Percentiles rank a stretch among this genome's conserved stretches.
These are phyloP conservation scores for Gambelia wislizenii DNA, from an alignment of 2,797 vertebrate species.

Conservation along the genomic window DNA sequence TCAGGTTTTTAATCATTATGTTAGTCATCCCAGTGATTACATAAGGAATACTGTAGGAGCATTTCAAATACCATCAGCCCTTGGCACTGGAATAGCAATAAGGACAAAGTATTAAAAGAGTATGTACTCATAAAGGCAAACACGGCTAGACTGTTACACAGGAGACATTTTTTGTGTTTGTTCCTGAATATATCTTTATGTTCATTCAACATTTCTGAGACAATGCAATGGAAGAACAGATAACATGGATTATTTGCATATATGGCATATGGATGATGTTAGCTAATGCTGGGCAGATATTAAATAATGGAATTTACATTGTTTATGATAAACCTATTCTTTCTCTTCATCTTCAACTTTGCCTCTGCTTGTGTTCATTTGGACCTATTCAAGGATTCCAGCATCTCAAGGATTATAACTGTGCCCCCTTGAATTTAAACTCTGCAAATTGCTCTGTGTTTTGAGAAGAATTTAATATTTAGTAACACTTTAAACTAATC, in stretches of 20 bases:
- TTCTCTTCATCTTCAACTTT: constrained; percentile 70
- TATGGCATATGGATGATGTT: constrained; percentile 80
- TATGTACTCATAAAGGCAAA: constrained; percentile 64
- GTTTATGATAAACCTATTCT: constrained; percentile 79
- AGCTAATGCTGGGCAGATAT: constrained; percentile 81
- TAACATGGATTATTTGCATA: constrained; percentile 81
- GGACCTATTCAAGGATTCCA: constrained; percentile 65
- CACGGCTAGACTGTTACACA: constrained; percentile 57
- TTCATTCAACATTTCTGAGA: constrained; percentile 76
- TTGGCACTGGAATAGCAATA: constrained; percentile 75
- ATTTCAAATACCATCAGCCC: constrained; percentile 75
- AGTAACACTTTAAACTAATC: constrained; percentile 76
- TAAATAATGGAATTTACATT: constrained; percentile 82
- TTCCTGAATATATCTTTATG: constrained; percentile 69
- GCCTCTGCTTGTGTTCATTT: constrained; percentile 72
- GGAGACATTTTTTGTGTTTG: constrained; percentile 61
- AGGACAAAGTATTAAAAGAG: constrained; percentile 67
- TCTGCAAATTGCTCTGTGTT: constrained; percentile 63
- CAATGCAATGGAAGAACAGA: constrained; percentile 74
- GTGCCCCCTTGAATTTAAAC: constrained; percentile 68
- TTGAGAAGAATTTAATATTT: constrained; percentile 74
- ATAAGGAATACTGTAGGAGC: constrained; percentile 75
- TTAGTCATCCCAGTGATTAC: constrained; percentile 78
- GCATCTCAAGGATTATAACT: constrained; percentile 74
- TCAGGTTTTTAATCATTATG: constrained; percentile 68